Conservation (phyloP, 2,113 vertebrate genomes). For the Panthera uncia region DNA sequence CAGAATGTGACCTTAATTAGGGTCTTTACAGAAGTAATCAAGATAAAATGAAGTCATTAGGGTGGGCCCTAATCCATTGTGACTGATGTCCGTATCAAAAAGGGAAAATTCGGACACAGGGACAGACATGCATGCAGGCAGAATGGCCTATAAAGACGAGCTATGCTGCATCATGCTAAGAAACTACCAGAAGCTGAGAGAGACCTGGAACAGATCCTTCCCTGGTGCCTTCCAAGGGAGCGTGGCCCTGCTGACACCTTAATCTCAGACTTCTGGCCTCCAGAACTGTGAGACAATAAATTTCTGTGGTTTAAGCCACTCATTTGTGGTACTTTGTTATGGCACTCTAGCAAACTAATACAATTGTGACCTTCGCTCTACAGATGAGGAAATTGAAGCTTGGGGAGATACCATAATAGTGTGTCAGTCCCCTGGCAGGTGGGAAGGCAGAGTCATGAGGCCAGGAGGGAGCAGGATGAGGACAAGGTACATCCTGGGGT, state of each 20-base stretch:
- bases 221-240: background rate
- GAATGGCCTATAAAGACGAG: background rate
- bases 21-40: background rate
- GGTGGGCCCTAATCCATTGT: background rate
- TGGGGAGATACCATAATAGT: background rate
- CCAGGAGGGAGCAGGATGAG: background rate
- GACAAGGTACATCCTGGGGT: background rate
- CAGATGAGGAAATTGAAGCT: background rate
- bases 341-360: background rate
- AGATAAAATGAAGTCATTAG: background rate
- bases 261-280: background rate
- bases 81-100: background rate
- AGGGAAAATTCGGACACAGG: background rate
- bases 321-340: background rate
- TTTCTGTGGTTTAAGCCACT: background rate
- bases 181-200: background rate
- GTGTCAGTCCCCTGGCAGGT: background rate
- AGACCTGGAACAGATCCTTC: background rate
- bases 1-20: background rate
- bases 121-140: background rate
- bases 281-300: background rate
- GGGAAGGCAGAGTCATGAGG: background rate
- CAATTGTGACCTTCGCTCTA: background rate
- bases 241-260: too few species aligned
- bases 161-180: background rate